Conservation (phyloP, 2,113 vertebrate genomes). For the Pagrus major region DNA sequence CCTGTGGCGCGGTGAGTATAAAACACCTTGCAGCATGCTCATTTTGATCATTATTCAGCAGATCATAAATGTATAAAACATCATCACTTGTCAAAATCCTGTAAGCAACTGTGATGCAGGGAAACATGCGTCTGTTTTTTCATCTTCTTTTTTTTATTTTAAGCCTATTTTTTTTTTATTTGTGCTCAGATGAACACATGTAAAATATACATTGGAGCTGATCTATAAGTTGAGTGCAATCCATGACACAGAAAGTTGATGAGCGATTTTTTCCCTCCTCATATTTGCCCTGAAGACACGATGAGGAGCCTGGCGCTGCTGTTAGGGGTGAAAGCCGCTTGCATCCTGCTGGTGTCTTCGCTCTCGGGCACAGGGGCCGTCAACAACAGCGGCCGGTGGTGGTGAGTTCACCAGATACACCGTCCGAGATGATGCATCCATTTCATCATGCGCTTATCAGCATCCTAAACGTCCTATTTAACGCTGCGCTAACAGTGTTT, state of each 20-base stretch:
- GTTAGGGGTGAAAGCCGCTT: conserved; percentile 89
- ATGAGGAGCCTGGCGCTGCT: conserved; percentile 90
- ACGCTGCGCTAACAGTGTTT: conserved; percentile 7
- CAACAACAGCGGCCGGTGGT: conserved; percentile 94
- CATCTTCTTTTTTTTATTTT: not conserved
- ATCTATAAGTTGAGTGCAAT: not conserved
- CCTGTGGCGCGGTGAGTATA: conserved; percentile 78
- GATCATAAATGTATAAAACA: not conserved
- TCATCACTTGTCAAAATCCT: not conserved
- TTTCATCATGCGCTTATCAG: conserved; percentile 5
- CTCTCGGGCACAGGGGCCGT: conserved; percentile 91
- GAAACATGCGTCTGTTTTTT: not conserved
- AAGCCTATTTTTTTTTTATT: not conserved
- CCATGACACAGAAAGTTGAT: too few relatives aligned
- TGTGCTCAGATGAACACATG: not conserved
- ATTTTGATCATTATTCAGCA: conserved; percentile 13
- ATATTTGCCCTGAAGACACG: conserved; percentile 62
- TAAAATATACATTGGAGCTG: not conserved
- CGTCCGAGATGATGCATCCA: conserved; percentile 27
- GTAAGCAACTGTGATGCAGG: not conserved
- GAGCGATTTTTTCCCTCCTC: conserved; percentile 18
- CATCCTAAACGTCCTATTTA: not conserved
- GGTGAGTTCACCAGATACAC: conserved; percentile 83
- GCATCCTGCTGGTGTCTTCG: conserved; percentile 90
- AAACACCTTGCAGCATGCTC: conserved; percentile 15